A percentile compares a stretch with the other conserved stretches of the same genome.
phyloP scores from a whole-genome alignment of 2,797 vertebrate genomes.

The Crocodylus rhombifer region DNA sequence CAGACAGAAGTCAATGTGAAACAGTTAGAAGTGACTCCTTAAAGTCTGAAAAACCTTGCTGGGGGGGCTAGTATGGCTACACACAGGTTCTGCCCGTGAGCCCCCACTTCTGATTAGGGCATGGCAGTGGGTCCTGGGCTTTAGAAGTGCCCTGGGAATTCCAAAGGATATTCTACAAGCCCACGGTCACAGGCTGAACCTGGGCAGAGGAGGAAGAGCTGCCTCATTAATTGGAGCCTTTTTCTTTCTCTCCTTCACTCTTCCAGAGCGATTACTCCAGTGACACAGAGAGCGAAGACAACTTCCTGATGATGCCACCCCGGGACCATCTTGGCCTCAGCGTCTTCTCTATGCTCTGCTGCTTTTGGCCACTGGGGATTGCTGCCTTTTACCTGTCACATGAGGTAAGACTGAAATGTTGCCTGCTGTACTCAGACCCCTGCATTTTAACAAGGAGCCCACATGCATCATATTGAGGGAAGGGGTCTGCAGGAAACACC shows the following conservation, averaged over 20 bases:
- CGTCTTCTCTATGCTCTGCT: conserved; percentile 98
- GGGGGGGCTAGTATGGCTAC: background rate
- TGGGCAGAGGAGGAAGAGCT: background rate
- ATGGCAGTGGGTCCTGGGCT: background rate
- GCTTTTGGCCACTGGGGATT: conserved; percentile 96
- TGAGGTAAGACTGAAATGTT: conserved; percentile 82
- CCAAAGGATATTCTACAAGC: background rate
- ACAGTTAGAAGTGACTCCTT: background rate
- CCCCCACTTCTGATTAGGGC: background rate
- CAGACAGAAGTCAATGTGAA: no score
- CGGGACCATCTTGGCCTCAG: conserved; percentile 94
- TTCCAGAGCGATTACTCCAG: conserved; percentile 92
- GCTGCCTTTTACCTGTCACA: conserved; percentile 96
- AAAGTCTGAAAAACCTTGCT: background rate
- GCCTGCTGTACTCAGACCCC: background rate
- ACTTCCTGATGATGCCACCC: conserved; percentile 94
- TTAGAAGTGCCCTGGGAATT: background rate
- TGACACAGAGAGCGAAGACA: conserved; percentile 93
- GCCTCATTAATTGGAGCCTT: background rate
- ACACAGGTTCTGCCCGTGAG: background rate
- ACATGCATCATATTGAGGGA: background rate
- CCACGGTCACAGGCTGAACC: background rate
- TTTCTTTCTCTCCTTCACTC: background rate
- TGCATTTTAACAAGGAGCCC: background rate
- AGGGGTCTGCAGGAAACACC: background rate